Evolutionary conservation across 92 coral and sea anemone species (phyloP).

Genomic region (Isaurus tuberculatus): DNA sequence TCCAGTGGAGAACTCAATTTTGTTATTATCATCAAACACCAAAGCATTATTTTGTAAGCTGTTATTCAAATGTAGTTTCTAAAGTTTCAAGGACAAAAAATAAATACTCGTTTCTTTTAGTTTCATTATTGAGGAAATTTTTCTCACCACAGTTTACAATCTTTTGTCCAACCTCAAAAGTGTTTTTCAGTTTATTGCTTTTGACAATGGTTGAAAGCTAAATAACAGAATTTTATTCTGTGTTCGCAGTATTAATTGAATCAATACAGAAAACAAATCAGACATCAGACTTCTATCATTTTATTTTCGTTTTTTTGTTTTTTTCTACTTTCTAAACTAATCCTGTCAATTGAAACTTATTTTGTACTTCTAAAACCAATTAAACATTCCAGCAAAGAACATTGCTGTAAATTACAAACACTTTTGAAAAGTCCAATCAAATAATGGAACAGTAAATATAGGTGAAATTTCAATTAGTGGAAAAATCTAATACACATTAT

Average conservation of each 20-base stretch:
- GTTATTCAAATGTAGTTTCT: constrained; percentile 46
- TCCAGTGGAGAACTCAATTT: constrained; percentile 77
- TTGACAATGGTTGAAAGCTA: constrained; percentile 36
- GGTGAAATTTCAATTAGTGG: constrained; percentile 71
- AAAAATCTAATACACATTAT: constrained; percentile 80
- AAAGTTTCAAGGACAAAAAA: constrained; percentile 5
- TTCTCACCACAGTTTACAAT: constrained; percentile 8
- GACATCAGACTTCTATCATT: constrained; percentile 21
- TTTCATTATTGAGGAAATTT: neutral
- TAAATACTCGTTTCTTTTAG: constrained; percentile 29
- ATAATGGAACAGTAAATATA: constrained; percentile 45
- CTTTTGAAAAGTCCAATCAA: constrained; percentile 45
- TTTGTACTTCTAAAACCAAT: constrained; percentile 44
- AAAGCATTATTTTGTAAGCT: constrained; percentile 67
- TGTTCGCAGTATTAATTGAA: constrained; percentile 46
- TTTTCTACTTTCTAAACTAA: constrained; percentile 33
- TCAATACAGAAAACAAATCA: constrained; percentile 11
- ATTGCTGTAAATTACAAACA: constrained; percentile 40
- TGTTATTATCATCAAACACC: constrained; percentile 67
- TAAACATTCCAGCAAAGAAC: constrained; percentile 46
- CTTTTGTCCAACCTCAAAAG: constrained; percentile 44
- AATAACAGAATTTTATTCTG: constrained; percentile 44
- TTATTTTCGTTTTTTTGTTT: constrained; percentile 27
- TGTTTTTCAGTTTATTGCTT: constrained; percentile 31
- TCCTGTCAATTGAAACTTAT: constrained; percentile 32